phyloP scores from a whole-genome alignment of 2,888 invertebrate genomes.

The Gastracanthus pulcherrimus region DNA sequence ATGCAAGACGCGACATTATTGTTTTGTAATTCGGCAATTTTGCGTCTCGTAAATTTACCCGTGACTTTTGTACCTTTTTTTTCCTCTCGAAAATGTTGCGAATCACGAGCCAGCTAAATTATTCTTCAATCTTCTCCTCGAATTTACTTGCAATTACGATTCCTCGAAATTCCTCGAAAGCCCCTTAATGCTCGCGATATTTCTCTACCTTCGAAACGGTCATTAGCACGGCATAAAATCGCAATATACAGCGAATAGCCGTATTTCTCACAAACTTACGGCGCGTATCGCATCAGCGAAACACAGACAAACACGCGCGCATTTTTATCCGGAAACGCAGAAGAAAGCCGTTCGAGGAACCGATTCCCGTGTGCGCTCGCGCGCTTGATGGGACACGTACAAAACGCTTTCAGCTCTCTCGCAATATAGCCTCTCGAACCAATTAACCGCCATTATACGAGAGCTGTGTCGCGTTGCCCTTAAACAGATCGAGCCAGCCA shows the following conservation, averaged over 20 bases:
- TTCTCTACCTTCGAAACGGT: background rate
- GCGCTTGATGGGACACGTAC: background rate
- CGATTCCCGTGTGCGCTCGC: background rate
- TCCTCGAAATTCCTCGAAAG: background rate
- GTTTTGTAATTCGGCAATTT: slow-evolving; percentile 30
- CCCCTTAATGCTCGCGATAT: background rate
- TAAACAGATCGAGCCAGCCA: slow-evolving; percentile 29
- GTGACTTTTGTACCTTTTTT: background rate
- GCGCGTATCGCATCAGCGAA: too few relatives aligned
- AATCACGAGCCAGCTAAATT: background rate
- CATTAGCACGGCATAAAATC: background rate
- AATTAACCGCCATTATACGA: slow-evolving; percentile 39
- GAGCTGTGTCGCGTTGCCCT: slow-evolving; percentile 8
- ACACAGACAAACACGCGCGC: background rate
- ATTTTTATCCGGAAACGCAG: slow-evolving; percentile 45
- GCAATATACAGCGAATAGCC: background rate
- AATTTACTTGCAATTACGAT: background rate
- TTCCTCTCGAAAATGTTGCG: background rate
- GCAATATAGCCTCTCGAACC: background rate
- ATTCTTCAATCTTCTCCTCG: background rate
- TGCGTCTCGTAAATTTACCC: slow-evolving; percentile 22
- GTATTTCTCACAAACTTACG: background rate
- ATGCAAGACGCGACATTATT: background rate
- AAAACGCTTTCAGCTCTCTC: background rate
- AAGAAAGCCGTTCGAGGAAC: slow-evolving; percentile 45